These are phyloP conservation scores for Empis livida DNA, from an alignment of 2,888 invertebrate genomes.

Conservation along the genomic window DNA sequence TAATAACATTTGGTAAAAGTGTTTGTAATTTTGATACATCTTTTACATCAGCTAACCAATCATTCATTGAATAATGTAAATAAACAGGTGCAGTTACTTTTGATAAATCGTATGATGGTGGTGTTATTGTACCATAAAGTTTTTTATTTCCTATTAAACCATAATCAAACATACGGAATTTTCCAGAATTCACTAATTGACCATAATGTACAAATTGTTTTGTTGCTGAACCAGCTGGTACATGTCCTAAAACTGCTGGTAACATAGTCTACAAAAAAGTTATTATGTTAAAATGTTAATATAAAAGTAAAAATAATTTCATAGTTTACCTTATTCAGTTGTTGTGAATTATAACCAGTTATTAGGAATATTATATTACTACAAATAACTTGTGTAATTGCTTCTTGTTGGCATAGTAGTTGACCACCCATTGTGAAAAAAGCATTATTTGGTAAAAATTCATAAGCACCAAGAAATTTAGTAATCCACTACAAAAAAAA, in stretches of 20 bases:
- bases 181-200: slow-evolving; percentile 34
- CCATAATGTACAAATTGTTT: slow-evolving; percentile 44
- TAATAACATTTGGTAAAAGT: slow-evolving; percentile 35
- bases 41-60: slow-evolving; percentile 42
- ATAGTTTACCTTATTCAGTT: slow-evolving; percentile 42
- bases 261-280: slow-evolving; percentile 36
- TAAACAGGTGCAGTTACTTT: slow-evolving; percentile 30
- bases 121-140: slow-evolving; percentile 25
- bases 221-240: slow-evolving; percentile 42
- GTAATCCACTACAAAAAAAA: neutral
- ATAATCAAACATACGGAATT: slow-evolving; percentile 23
- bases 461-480: slow-evolving; percentile 23
- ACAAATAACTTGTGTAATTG: slow-evolving; percentile 42
- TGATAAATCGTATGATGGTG: slow-evolving; percentile 30
- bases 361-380: slow-evolving; percentile 46
- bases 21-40: slow-evolving; percentile 38
- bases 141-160: slow-evolving; percentile 19
- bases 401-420: slow-evolving; percentile 38
- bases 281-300: no score
- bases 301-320: neutral
- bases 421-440: slow-evolving; percentile 37
- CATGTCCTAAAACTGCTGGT: slow-evolving; percentile 41
- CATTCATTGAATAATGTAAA: slow-evolving; percentile 39
- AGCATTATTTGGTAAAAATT: slow-evolving; percentile 44
- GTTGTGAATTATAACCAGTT: slow-evolving; percentile 43